phyloP scores from a whole-genome alignment of 2,113 vertebrate genomes.

The Caracal caracal region DNA sequence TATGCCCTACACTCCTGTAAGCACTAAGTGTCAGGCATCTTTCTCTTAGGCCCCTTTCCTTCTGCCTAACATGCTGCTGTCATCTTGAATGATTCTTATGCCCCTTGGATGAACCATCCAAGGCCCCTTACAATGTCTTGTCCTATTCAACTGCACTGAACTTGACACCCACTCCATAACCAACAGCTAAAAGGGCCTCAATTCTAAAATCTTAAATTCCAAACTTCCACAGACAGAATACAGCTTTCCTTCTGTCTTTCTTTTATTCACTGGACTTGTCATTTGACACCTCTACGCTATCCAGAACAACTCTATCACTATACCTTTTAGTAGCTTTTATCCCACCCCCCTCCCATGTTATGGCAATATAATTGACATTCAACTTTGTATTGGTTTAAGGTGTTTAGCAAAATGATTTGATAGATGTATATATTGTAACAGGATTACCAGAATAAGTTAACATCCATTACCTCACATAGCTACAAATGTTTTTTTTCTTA shows the following conservation, averaged over 20 bases:
- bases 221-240: background rate
- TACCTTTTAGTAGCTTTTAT: background rate
- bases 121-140: background rate
- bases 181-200: background rate
- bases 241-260: background rate
- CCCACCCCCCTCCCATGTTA: background rate
- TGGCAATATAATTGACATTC: background rate
- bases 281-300: background rate
- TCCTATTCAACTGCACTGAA: background rate
- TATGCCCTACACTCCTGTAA: background rate
- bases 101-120: background rate
- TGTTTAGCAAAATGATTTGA: background rate
- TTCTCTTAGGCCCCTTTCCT: background rate
- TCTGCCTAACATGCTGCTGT: background rate
- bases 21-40: background rate
- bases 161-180: background rate
- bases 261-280: background rate
- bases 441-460: background rate
- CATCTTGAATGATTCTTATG: background rate
- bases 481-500: background rate
- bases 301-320: background rate
- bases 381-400: background rate
- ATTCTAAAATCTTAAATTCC: background rate
- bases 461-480: background rate
- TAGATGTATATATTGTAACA: background rate